These are phyloP conservation scores for Misgurnus anguillicaudatus DNA, from an alignment of 2,113 vertebrate species.

Conservation along the genomic window DNA sequence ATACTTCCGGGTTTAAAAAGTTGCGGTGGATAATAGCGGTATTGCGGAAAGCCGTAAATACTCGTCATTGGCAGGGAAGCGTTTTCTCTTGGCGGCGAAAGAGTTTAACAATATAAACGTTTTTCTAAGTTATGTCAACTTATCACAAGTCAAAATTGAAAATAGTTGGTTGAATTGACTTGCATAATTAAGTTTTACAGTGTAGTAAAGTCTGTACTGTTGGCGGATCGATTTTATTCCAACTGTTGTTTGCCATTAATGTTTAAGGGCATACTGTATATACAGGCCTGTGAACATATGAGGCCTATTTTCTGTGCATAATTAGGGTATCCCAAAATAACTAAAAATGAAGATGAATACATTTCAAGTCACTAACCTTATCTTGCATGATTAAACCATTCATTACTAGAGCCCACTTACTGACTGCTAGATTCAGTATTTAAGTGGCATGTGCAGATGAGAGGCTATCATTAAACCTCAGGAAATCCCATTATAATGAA, in stretches of 20 bases:
- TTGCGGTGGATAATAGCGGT: no score
- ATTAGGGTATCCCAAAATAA: background rate
- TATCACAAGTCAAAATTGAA: no score
- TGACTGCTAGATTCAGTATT: slow-evolving; percentile 14
- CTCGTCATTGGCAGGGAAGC: no score
- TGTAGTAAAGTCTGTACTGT: no score
- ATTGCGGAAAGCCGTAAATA: no score
- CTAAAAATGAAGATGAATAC: background rate
- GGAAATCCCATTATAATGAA: slow-evolving; percentile 45
- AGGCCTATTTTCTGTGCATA: background rate
- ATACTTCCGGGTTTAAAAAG: no score
- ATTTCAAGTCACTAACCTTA: background rate
- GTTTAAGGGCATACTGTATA: background rate
- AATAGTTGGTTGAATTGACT: no score
- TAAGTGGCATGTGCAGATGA: slow-evolving; percentile 19
- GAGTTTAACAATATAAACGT: no score
- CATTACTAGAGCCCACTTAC: slow-evolving; percentile 6
- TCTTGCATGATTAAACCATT: slow-evolving; percentile 2
- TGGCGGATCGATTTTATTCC: no score
- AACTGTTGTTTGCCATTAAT: background rate
- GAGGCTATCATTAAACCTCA: slow-evolving; percentile 3
- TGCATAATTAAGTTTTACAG: no score
- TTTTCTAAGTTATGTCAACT: no score
- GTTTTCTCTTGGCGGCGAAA: no score
- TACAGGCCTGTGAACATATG: background rate